Conservation (phyloP, 2,888 invertebrate genomes). For the Morpho deidamia region DNA sequence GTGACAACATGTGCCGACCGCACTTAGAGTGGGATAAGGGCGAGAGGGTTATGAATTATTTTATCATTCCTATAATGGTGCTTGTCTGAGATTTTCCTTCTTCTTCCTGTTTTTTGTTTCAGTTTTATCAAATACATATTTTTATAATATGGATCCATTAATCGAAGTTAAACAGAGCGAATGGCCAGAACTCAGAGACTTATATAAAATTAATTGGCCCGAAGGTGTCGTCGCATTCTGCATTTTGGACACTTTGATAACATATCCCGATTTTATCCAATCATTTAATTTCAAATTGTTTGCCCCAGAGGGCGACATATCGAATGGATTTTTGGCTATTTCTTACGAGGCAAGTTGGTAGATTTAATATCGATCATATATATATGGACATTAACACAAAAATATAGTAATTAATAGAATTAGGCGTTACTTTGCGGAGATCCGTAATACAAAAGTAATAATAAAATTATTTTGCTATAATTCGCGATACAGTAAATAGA, state of each 20-base stretch:
- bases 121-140: neutral
- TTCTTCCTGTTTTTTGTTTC: too few species aligned
- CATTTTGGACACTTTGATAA: constrained; percentile 28
- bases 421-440: too few species aligned
- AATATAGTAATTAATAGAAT: too few species aligned
- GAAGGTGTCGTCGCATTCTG: constrained; percentile 31
- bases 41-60: too few species aligned
- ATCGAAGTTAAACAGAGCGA: constrained; percentile 28
- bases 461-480: too few species aligned
- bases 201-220: constrained; percentile 32
- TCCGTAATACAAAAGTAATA: too few species aligned
- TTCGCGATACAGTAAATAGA: too few species aligned
- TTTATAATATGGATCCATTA: constrained; percentile 24
- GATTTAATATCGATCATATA: too few species aligned
- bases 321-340: constrained; percentile 35
- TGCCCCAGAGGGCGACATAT: constrained; percentile 35
- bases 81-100: neutral
- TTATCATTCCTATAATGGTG: neutral
- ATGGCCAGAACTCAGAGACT: constrained; percentile 32
- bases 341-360: constrained; percentile 13
- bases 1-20: too few species aligned
- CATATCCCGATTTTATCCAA: constrained; percentile 27
- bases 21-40: too few species aligned
- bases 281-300: constrained; percentile 33
- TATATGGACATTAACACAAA: too few species aligned